phyloP scores from a whole-genome alignment of 2,113 vertebrate species.

The Rhipidura dahli region DNA sequence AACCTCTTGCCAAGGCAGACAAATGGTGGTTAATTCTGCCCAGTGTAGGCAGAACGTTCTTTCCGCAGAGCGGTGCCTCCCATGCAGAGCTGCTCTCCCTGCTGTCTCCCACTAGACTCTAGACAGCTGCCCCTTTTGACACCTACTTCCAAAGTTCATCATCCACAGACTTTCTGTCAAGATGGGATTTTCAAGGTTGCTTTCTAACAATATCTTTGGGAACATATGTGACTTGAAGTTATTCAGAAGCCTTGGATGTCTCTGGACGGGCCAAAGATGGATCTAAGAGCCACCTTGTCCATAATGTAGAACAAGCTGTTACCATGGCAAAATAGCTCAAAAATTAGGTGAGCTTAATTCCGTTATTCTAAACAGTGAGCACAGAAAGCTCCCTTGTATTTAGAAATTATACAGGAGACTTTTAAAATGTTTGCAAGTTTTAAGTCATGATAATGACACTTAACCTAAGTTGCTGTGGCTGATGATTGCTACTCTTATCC shows the following conservation, averaged over 20 bases:
- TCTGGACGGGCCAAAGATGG: background rate
- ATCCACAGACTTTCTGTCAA: background rate
- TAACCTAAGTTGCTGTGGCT: background rate
- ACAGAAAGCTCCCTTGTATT: background rate
- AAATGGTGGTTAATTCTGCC: background rate
- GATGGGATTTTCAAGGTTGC: background rate
- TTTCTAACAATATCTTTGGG: background rate
- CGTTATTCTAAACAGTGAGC: background rate
- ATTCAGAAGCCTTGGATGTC: background rate
- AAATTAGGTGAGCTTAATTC: background rate
- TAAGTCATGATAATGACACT: background rate
- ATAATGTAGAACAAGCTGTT: background rate
- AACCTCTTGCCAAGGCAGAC: background rate
- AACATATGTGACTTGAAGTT: background rate
- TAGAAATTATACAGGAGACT: background rate
- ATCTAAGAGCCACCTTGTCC: background rate
- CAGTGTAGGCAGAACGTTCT: background rate
- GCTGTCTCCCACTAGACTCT: background rate
- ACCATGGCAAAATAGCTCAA: background rate
- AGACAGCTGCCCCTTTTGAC: conserved; percentile 5
- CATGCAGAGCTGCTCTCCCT: conserved; percentile 2
- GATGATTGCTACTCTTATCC: background rate
- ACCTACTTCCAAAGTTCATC: conserved; percentile 7
- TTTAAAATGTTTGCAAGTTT: background rate
- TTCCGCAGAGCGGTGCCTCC: background rate